Conservation (phyloP, 2,113 vertebrate genomes). For the Anseranas semipalmata region DNA sequence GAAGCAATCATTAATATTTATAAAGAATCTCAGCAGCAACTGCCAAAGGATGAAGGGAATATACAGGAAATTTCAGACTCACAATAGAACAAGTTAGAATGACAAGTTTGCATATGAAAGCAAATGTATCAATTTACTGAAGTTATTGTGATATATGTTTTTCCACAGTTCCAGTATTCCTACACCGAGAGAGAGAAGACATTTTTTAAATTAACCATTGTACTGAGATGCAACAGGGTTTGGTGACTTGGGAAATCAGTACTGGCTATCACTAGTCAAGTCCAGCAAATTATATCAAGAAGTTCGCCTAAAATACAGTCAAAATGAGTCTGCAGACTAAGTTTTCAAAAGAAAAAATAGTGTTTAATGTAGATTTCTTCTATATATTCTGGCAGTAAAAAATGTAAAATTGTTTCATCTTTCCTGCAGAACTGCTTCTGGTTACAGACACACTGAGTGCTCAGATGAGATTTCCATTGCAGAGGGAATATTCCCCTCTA, state of each 20-base stretch:
- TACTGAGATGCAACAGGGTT: neutral
- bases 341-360: neutral
- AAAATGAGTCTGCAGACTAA: neutral
- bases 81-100: neutral
- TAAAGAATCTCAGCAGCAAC: neutral
- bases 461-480: neutral
- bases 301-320: neutral
- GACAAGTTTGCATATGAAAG: neutral
- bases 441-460: neutral
- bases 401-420: neutral
- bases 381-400: neutral
- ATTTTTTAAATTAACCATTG: neutral
- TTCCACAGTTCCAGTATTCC: neutral
- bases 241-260: constrained; percentile 28
- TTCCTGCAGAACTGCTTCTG: neutral
- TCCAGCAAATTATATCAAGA: neutral
- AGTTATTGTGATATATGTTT: neutral
- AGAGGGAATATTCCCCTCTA: neutral
- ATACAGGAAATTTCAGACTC: neutral
- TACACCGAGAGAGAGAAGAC: neutral
- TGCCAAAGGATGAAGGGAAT: constrained; percentile 2
- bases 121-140: neutral
- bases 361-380: neutral
- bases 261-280: neutral
- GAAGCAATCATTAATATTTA: constrained; percentile 49